Evolutionary conservation across 2,113 vertebrate species (phyloP).

Genomic region (Mohoua ochrocephala): DNA sequence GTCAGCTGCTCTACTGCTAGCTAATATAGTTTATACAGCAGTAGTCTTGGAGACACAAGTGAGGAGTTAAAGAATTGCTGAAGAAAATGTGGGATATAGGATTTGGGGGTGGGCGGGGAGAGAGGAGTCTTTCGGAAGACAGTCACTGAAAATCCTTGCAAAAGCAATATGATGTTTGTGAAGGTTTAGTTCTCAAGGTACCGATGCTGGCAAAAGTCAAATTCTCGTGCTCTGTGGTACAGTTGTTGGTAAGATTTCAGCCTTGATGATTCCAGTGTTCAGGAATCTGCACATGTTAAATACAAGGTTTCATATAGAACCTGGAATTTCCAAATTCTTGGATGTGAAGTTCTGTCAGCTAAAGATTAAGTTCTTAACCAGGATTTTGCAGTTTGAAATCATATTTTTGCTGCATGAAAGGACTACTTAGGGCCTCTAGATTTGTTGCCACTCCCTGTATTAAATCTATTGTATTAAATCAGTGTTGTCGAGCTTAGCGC

Average conservation of each 20-base stretch:
- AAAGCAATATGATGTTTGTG: not conserved
- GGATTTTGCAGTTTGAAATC: not conserved
- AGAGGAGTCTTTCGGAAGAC: not conserved
- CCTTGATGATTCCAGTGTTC: not conserved
- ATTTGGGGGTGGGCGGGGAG: accelerated
- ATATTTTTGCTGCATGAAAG: not conserved
- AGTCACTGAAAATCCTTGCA: not conserved
- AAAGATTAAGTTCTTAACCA: not conserved
- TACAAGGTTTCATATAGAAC: not conserved
- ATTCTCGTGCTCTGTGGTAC: not conserved
- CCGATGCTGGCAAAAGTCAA: not conserved
- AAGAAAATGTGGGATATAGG: not conserved
- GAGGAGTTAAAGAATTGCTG: not conserved
- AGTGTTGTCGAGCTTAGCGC: not conserved
- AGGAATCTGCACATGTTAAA: not conserved
- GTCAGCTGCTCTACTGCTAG: not conserved
- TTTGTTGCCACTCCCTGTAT: not conserved
- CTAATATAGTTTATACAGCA: not conserved
- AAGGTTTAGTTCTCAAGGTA: not conserved
- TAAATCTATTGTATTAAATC: not conserved
- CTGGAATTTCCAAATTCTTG: not conserved
- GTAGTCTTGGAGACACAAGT: not conserved
- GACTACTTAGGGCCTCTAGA: not conserved
- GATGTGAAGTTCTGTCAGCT: not conserved
- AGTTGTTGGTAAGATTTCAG: not conserved